phyloP scores from a whole-genome alignment of 2,797 vertebrate species.

The Scyliorhinus canicula region DNA sequence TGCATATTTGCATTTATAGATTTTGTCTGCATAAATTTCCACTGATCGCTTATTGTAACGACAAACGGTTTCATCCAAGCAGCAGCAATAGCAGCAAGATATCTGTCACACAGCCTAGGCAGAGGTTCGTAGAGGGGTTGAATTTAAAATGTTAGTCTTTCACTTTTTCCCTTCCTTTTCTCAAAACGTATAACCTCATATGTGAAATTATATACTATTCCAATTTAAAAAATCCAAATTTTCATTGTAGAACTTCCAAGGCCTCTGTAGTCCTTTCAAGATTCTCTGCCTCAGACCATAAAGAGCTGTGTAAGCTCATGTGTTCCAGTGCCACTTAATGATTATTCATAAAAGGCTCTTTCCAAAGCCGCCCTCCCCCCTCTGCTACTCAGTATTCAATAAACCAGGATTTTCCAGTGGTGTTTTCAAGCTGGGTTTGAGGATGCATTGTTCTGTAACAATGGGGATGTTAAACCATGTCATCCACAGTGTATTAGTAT shows the following conservation, averaged over 20 bases:
- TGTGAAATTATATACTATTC: not conserved
- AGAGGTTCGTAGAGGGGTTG: not conserved
- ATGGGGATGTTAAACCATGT: not conserved
- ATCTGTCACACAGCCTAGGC: not conserved
- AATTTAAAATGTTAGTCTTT: not conserved
- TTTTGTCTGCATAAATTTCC: conserved; percentile 14
- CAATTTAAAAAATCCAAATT: not conserved
- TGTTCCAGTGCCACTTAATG: not conserved
- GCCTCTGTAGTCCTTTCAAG: not conserved
- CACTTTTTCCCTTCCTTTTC: not conserved
- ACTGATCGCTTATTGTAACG: not conserved
- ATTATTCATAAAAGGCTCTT: not conserved
- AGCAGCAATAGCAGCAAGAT: not conserved
- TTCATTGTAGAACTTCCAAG: no score
- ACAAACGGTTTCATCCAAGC: not conserved
- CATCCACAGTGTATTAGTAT: not conserved
- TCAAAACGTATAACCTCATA: not conserved
- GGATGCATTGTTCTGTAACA: not conserved
- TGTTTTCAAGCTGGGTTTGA: not conserved
- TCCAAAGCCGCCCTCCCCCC: not conserved
- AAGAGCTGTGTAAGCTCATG: not conserved
- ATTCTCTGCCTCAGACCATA: not conserved
- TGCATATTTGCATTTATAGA: not conserved
- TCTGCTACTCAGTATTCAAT: not conserved
- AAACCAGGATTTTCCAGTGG: not conserved